phyloP scores from a whole-genome alignment of 2,113 vertebrate species.

The Phalacrocorax carbo region DNA sequence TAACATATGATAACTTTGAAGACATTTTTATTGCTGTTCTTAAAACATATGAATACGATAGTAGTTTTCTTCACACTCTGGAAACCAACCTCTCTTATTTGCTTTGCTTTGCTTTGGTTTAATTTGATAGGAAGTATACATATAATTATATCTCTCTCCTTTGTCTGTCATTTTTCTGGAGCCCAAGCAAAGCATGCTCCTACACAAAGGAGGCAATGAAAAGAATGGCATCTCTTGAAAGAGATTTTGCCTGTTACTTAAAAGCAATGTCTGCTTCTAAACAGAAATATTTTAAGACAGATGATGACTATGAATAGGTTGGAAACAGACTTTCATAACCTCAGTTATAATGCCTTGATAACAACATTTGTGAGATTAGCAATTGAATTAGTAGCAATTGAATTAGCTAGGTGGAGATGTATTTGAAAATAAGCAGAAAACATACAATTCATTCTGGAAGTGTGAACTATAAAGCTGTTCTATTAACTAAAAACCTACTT shows the following conservation, averaged over 20 bases:
- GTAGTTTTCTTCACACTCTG: background rate
- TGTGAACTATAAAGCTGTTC: background rate
- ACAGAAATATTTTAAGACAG: background rate
- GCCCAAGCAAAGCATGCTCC: background rate
- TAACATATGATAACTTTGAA: conserved; percentile 35
- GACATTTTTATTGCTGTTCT: background rate
- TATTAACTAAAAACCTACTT: background rate
- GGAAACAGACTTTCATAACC: background rate
- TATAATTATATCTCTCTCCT: conserved; percentile 36
- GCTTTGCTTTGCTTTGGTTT: background rate
- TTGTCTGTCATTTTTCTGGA: conserved; percentile 14
- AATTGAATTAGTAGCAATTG: background rate
- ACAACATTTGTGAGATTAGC: background rate
- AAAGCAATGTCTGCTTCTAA: background rate
- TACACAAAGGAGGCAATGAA: background rate
- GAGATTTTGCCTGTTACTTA: background rate
- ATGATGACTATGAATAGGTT: conserved; percentile 15
- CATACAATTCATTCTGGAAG: background rate
- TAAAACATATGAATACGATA: conserved; percentile 32
- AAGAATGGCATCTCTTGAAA: conserved; percentile 12
- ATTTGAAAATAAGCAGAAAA: conserved; percentile 11
- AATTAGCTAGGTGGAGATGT: background rate
- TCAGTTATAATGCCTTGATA: conserved; percentile 24
- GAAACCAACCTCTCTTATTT: conserved; percentile 21
- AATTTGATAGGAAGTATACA: background rate